A percentile compares a stretch with the other conserved stretches of the same genome.
These are phyloP conservation scores for Borostomias antarcticus DNA, from an alignment of 2,797 vertebrate species.

Conservation along the genomic window DNA sequence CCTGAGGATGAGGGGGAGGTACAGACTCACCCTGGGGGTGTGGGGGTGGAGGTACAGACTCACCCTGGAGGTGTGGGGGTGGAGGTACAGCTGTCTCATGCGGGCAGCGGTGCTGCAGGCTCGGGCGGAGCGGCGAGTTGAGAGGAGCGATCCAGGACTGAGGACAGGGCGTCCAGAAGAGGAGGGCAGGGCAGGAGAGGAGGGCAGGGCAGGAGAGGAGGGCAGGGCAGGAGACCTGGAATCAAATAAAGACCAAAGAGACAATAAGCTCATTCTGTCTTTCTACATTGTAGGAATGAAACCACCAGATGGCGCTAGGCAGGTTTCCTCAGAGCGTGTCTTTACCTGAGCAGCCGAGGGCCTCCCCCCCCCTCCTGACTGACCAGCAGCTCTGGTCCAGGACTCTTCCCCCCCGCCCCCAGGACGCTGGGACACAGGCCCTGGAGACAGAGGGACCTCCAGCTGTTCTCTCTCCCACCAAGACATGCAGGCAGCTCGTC, in stretches of 20 bases:
- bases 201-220: slow-evolving; percentile 18
- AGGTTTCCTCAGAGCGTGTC: neutral
- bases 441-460: slow-evolving; percentile 66
- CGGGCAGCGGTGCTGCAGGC: slow-evolving; percentile 47
- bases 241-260: slow-evolving; percentile 1
- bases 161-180: neutral
- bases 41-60: neutral
- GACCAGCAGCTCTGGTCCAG: slow-evolving; percentile 59
- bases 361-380: slow-evolving; percentile 46
- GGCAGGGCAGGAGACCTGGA: slow-evolving; percentile 33
- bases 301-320: slow-evolving; percentile 4
- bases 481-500: slow-evolving; percentile 65
- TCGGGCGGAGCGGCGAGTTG: slow-evolving; percentile 40
- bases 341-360: slow-evolving; percentile 53
- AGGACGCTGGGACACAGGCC: slow-evolving; percentile 57
- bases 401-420: slow-evolving; percentile 48
- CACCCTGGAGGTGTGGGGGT: slow-evolving; percentile 14
- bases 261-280: too few relatives aligned
- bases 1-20: too few relatives aligned
- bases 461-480: slow-evolving; percentile 70
- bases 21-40: too few relatives aligned
- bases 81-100: slow-evolving; percentile 43
- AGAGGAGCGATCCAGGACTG: neutral
- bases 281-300: neutral
- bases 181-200: slow-evolving; percentile 14